Percentiles rank a stretch among this genome's conserved stretches.
phyloP scores from a whole-genome alignment of 1,140 invertebrate genomes.

The Prorops nasuta region DNA sequence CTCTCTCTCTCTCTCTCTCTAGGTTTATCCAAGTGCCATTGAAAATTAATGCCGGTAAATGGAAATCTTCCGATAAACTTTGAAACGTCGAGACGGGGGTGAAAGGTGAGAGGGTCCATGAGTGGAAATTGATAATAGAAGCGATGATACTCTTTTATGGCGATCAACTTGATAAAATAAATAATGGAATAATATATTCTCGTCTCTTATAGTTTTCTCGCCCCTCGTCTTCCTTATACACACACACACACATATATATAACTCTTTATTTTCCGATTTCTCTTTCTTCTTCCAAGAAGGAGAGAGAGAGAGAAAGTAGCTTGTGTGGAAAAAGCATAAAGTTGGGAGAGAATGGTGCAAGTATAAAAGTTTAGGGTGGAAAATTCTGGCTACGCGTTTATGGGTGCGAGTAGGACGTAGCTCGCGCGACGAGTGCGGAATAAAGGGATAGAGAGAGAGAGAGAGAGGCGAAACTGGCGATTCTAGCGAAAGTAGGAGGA shows the following conservation, averaged over 20 bases:
- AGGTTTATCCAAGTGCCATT: no score
- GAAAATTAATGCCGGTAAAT: no score
- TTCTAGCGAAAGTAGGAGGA: conserved; percentile 2
- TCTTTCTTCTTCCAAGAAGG: neutral
- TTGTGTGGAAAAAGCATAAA: neutral
- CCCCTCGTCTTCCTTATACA: conserved; percentile 7
- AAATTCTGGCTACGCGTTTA: neutral
- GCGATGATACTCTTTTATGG: conserved; percentile 9
- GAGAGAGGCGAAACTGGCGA: no score
- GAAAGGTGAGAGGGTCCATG: no score
- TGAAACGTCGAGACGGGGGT: no score
- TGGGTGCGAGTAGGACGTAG: no score
- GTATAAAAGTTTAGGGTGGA: no score
- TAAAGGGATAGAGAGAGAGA: neutral
- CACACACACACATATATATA: conserved; percentile 4
- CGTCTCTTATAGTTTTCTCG: no score
- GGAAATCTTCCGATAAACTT: no score
- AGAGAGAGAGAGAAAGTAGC: conserved; percentile 11
- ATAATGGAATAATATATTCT: conserved; percentile 49
- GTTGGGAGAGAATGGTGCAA: conserved; percentile 6
- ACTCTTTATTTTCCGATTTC: neutral
- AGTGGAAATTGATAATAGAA: conserved; percentile 19
- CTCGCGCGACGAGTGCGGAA: conserved; percentile 6
- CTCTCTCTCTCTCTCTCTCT: no score
- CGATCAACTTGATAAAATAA: conserved; percentile 42